Evolutionary conservation across 2,113 vertebrate genomes (phyloP), one percentile per base, ranked within the genome.

Genomic region (Austrofundulus limnaeus): DNA sequence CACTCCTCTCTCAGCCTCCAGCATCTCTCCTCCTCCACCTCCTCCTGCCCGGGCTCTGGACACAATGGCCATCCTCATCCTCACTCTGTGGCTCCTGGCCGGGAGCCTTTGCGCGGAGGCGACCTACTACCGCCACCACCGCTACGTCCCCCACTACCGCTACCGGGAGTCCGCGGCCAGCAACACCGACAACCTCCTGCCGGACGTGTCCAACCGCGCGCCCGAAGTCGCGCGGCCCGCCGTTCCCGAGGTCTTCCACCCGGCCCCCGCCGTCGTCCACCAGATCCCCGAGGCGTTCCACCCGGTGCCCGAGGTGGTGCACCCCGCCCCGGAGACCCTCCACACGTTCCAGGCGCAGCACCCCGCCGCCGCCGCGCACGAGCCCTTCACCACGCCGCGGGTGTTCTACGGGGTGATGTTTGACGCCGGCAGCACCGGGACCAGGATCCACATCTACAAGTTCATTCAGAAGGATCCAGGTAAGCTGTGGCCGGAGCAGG

Each of bases 391-490:
- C 81, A 91, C 90, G 78, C 48, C 72, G 64, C 90, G 91, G 50
- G 88, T 91, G 24, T 95, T 95, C 88, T 94, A 95, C 81, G 96
- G 96, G 80, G 91, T 99, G 89, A 98, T 99, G 95, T 99, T 99
- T 81, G 97, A 99, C 0, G 97, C 97, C 1, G 97, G 97, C 77
- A 99, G 97, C 90, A 97, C 96, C 50, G 97, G 97, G 82, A 98
- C 95, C 15, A 92, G 97, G 43, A 97, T 99, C 89, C 97, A 99
- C 67, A 92, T 99, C 90, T 99, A 97, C 62, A 98, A 92, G 55
- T 99, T 99, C 90, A 94, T 96, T 64, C 96, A 96, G 84, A 95
- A 93, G 77, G 92, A 90, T 66, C 90, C 94, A 83, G 95, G 97
- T 98, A 61, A 88, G n/a, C n/a, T n/a, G n/a, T n/a, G n/a, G n/a